Base-by-base conservation (phyloP, 2,888 invertebrate genomes). In the Heliconius charithonia region DNA sequence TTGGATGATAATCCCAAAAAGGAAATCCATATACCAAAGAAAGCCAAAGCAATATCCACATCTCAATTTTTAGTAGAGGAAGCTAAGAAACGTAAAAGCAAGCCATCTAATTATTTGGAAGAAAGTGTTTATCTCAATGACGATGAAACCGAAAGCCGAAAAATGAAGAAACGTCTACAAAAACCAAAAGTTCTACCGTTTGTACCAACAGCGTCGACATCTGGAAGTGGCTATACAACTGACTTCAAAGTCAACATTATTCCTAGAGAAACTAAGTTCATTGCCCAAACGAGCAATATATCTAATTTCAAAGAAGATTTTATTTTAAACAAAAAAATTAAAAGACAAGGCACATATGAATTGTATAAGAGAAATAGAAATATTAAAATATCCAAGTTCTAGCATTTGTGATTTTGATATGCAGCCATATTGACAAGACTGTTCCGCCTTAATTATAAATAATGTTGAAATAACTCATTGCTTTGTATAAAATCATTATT, bases 61-160 rank as follows among this genome's bases (percentile, higher is more conserved):
- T 87, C 91, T 27, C 81, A 87, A n/a, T 95, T 95, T 82, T 45
- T 85, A 66, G 92, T 95, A 0, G 90, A 92, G 88, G 86, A 90
- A 83, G 82, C 87, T 2, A 88, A 82, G 77, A 87, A 83, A 80
- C 87, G 87, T 63, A 91, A 86, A 82, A 91, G 86, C 77, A 94
- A 93, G 83, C 94, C 94, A 4, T 94, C 94, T 10, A 88, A 89
- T 77, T 94, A 91, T 83, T 87, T 95, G 80, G 95, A 95, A 89
- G 90, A 94, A 82, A 94, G 92, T 85, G 85, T 95, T 62, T 93
- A 90, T 82, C 81, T 93, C n/a, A 90, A 93, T 82, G 89, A 90
- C 32, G 84, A 87, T 27, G 82, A 80, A 37, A 67, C 75, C 9
- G 72, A 79, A 32, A 78, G 51, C 41, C 81, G 81, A 67, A 83